Conservation (phyloP, 2,888 invertebrate species). For the Altica lythri region DNA sequence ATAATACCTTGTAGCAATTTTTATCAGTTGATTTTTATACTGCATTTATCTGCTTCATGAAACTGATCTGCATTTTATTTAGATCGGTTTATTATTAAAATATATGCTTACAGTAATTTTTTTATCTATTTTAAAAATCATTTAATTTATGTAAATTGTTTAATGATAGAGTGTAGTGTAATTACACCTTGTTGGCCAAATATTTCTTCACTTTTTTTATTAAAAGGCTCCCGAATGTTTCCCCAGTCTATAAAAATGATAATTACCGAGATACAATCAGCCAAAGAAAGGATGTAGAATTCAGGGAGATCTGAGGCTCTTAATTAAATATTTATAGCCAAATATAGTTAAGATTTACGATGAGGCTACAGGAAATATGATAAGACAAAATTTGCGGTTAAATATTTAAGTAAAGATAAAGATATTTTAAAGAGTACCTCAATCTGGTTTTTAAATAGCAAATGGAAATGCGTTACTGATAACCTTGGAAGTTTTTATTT, state of each 20-base stretch:
- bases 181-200: constrained; percentile 44
- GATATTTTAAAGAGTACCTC: no score
- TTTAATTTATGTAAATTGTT: constrained; percentile 46
- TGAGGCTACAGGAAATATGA: no score
- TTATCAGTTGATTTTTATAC: constrained; percentile 21
- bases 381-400: no score
- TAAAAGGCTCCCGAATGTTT: constrained; percentile 21
- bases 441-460: no score
- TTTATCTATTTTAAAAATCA: constrained; percentile 42
- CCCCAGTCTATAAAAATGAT: constrained; percentile 29
- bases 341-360: constrained; percentile 4
- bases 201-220: constrained; percentile 35
- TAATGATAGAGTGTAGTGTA: constrained; percentile 41
- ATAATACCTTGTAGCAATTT: neutral
- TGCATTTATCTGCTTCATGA: constrained; percentile 14
- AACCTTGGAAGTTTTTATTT: no score
- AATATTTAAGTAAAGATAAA: no score
- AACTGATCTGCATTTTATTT: constrained; percentile 25
- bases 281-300: constrained; percentile 18
- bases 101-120: constrained; percentile 40
- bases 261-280: constrained; percentile 28
- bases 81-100: constrained; percentile 37
- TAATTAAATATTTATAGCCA: constrained; percentile 4
- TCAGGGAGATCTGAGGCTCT: neutral
- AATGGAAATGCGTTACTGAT: no score